Evolutionary conservation across 1,140 invertebrate species (phyloP), one percentile per base, ranked within the genome.

Genomic region (Ips nitidus): DNA sequence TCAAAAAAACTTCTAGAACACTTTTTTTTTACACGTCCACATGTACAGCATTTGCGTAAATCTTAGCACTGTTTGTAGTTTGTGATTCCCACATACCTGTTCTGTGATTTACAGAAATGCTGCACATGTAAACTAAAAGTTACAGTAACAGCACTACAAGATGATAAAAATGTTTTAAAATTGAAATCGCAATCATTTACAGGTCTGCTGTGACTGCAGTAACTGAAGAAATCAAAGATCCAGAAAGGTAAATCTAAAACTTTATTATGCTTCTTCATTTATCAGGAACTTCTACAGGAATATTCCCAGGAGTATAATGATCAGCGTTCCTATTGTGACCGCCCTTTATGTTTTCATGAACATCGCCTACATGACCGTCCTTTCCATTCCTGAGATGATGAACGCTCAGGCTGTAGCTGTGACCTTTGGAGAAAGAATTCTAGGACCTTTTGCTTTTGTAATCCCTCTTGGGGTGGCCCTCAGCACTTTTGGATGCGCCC

Each of bases 151-250:
- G 22, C 22, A 22, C 22, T 22, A 22, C 22, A 22, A 22, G 22
- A 22, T 22, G 22, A 55, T 36, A 55, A 55, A 55, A 55, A 55
- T 47, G 1, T n/a, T n/a, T n/a, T n/a, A n/a, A n/a, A n/a, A n/a
- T n/a, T n/a, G n/a, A n/a, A n/a, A n/a, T 6, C n/a, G n/a, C 5
- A 47, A 47, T 6, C 45, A 22, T 22, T 65, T 65, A 55, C 45
- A 84, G 82, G 84, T 93, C 92, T 74, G 92, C 94, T 56, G 87
- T 95, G 0, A 94, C 94, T 41, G 89, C 91, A 50, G 92, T 97
- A 1, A 94, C 95, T 36, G 95, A 98, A 82, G 95, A 98, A 81
- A 87, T 98, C 4, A 91, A 96, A 76, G 89, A 90, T 73, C 95
- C 95, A 2, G 89, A 91, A 78, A 86, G 88, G 87, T 93, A 81